These are phyloP conservation scores for Anser brachyrhynchus DNA, from an alignment of 2,113 vertebrate species.

Conservation along the genomic window DNA sequence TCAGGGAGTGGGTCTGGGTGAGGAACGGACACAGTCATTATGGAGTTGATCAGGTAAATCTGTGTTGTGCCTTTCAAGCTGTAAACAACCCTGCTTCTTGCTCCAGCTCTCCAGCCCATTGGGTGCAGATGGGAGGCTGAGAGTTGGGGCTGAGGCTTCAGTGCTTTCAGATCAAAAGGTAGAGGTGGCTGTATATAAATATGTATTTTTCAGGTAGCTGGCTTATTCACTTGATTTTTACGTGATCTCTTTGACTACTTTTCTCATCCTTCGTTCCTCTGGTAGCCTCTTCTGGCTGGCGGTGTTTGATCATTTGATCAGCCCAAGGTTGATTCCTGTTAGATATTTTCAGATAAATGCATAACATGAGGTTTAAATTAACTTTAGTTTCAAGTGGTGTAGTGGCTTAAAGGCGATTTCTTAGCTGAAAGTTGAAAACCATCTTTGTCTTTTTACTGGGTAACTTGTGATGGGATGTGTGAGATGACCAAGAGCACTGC, in stretches of 20 bases:
- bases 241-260: background rate
- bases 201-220: background rate
- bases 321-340: background rate
- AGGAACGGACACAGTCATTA: background rate
- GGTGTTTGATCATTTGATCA: background rate
- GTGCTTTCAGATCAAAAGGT: background rate
- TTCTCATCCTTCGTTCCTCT: background rate
- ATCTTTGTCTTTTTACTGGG: background rate
- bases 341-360: background rate
- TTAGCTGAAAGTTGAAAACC: background rate
- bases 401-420: background rate
- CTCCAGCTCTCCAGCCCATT: accelerated
- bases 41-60: background rate
- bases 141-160: background rate
- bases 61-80: background rate
- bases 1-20: background rate
- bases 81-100: background rate
- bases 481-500: background rate
- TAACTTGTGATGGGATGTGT: background rate
- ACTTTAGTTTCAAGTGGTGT: background rate
- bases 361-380: background rate
- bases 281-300: background rate
- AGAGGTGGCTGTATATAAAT: background rate
- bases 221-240: background rate
- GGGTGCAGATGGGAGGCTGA: background rate